phyloP scores from a whole-genome alignment of 2,888 invertebrate species.

The Leucozona laternaria region DNA sequence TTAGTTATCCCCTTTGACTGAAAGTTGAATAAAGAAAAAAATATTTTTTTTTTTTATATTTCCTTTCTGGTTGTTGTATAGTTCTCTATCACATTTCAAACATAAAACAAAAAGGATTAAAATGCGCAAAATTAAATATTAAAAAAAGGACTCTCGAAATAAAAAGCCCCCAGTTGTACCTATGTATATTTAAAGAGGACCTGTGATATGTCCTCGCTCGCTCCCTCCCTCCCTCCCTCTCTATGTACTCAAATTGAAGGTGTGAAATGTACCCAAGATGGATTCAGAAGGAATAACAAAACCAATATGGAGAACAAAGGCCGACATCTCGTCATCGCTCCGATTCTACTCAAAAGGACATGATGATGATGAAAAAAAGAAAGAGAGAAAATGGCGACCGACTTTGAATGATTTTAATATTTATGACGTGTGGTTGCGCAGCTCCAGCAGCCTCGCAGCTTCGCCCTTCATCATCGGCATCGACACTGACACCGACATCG shows the following conservation, averaged over 20 bases:
- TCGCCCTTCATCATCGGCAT: slow-evolving; percentile 5
- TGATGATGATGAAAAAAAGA: neutral
- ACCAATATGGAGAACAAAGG: slow-evolving; percentile 53
- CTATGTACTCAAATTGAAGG: slow-evolving; percentile 15
- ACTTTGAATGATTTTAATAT: slow-evolving; percentile 70
- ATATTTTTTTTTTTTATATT: neutral
- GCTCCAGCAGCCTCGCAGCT: slow-evolving; percentile 8
- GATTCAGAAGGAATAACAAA: slow-evolving; percentile 25
- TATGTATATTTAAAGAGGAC: slow-evolving; percentile 24
- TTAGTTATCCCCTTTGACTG: slow-evolving; percentile 46
- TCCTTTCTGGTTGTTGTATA: slow-evolving; percentile 8
- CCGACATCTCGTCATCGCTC: slow-evolving; percentile 36
- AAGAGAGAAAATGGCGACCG: slow-evolving; percentile 24
- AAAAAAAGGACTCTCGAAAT: slow-evolving; percentile 48
- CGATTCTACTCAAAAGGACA: slow-evolving; percentile 31
- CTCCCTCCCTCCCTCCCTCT: neutral
- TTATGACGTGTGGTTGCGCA: slow-evolving; percentile 67
- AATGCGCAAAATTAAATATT: slow-evolving; percentile 72
- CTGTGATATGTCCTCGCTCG: slow-evolving; percentile 46
- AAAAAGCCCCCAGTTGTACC: slow-evolving; percentile 8
- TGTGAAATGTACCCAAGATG: slow-evolving; percentile 46
- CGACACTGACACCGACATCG: slow-evolving; percentile 34
- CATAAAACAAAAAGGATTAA: slow-evolving; percentile 53
- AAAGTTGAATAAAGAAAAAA: slow-evolving; percentile 10
- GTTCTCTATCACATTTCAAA: slow-evolving; percentile 59